Percentiles rank a stretch among this genome's conserved stretches.
phyloP scores from a whole-genome alignment of 2,797 vertebrate species.

The Passerculus sandwichensis region DNA sequence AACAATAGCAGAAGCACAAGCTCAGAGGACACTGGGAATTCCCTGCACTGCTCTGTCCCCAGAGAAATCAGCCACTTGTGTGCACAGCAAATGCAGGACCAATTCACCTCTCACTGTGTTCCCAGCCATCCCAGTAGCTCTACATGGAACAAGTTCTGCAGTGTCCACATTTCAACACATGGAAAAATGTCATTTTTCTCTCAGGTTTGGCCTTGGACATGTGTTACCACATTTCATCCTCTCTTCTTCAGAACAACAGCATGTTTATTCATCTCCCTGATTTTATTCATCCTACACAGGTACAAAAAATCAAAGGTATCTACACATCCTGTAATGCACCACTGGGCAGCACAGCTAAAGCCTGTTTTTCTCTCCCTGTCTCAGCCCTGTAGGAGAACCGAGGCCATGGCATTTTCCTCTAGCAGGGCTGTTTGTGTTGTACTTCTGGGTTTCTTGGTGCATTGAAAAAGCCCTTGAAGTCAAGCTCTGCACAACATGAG shows the following conservation, averaged over 20 bases:
- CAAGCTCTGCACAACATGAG: background rate
- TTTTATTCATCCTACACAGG: background rate
- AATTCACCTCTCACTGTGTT: background rate
- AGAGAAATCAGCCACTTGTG: fast-evolving
- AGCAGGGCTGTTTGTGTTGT: background rate
- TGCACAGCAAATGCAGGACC: background rate
- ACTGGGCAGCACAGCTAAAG: background rate
- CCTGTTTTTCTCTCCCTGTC: background rate
- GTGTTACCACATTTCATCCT: background rate
- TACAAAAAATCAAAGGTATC: background rate
- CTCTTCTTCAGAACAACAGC: background rate
- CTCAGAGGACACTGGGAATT: background rate
- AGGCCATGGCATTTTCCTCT: background rate
- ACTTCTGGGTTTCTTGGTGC: background rate
- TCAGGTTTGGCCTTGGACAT: background rate
- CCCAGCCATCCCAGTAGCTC: background rate
- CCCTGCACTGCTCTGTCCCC: background rate
- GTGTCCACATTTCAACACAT: background rate
- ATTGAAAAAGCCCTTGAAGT: background rate
- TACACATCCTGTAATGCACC: background rate
- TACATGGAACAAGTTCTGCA: background rate
- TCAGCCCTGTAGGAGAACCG: background rate
- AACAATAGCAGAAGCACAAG: background rate
- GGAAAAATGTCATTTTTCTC: background rate
- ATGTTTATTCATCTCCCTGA: background rate